A percentile compares a stretch with the other conserved stretches of the same genome.
These are phyloP conservation scores for Synergus gifuensis DNA, from an alignment of 2,888 invertebrate genomes.

Conservation along the genomic window DNA sequence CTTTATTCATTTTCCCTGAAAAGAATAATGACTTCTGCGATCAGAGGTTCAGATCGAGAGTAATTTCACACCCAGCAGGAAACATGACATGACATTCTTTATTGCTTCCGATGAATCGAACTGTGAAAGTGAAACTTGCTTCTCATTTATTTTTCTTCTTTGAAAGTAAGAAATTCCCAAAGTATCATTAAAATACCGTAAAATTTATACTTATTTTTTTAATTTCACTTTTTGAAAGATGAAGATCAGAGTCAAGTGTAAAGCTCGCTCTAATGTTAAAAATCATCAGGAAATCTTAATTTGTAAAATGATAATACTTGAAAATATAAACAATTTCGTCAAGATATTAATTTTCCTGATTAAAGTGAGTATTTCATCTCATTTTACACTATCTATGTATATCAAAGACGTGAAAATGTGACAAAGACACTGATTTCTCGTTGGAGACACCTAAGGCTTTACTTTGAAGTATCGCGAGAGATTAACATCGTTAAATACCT, in stretches of 20 bases:
- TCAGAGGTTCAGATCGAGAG: neutral
- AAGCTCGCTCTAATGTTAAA: too few relatives aligned
- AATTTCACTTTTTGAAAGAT: too few relatives aligned
- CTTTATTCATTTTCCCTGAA: neutral
- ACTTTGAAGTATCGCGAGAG: neutral
- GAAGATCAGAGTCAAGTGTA: too few relatives aligned
- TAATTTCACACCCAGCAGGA: neutral
- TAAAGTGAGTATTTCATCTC: neutral
- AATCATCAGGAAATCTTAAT: too few relatives aligned
- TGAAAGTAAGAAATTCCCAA: neutral
- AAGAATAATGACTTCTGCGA: neutral
- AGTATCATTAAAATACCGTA: neutral
- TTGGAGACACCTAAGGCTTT: neutral
- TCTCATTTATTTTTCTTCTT: neutral
- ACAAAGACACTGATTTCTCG: neutral
- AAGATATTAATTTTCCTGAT: too few relatives aligned
- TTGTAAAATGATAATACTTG: too few relatives aligned
- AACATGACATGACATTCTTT: neutral
- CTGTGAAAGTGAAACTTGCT: neutral
- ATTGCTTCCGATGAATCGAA: neutral
- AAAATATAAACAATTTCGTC: too few relatives aligned
- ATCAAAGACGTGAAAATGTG: neutral
- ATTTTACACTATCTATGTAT: neutral
- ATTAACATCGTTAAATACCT: slow-evolving; percentile 4
- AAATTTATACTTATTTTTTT: neutral